phyloP scores from a whole-genome alignment of 2,113 vertebrate genomes.

The Microtus pennsylvanicus region DNA sequence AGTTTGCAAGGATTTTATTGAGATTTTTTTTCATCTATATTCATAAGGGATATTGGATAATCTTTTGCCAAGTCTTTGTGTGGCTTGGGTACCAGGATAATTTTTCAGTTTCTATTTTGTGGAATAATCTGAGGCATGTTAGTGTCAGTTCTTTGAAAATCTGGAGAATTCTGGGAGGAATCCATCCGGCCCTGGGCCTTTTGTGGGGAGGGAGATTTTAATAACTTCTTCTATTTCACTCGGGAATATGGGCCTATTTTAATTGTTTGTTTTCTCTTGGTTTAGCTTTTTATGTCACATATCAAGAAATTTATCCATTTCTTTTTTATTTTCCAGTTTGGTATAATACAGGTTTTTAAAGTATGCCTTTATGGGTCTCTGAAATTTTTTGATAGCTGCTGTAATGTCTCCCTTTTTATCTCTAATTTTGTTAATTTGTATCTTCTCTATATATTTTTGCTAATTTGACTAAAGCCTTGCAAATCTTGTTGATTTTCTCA shows the following conservation, averaged over 20 bases:
- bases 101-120: neutral
- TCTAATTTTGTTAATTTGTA: neutral
- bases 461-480: neutral
- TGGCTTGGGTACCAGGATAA: neutral
- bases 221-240: neutral
- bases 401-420: neutral
- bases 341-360: neutral
- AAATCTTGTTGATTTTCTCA: neutral
- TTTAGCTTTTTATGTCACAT: neutral
- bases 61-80: neutral
- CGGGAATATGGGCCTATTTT: neutral
- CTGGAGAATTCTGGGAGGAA: neutral
- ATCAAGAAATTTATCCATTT: neutral
- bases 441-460: neutral
- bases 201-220: neutral
- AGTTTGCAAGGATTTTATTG: neutral
- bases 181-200: neutral
- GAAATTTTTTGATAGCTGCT: neutral
- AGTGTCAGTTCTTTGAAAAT: neutral
- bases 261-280: neutral
- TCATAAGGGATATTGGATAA: neutral
- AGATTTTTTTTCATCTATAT: neutral
- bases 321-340: neutral
- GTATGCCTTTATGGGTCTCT: neutral
- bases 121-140: neutral